Conservation (phyloP, 2,113 vertebrate genomes). For the Riparia riparia region DNA sequence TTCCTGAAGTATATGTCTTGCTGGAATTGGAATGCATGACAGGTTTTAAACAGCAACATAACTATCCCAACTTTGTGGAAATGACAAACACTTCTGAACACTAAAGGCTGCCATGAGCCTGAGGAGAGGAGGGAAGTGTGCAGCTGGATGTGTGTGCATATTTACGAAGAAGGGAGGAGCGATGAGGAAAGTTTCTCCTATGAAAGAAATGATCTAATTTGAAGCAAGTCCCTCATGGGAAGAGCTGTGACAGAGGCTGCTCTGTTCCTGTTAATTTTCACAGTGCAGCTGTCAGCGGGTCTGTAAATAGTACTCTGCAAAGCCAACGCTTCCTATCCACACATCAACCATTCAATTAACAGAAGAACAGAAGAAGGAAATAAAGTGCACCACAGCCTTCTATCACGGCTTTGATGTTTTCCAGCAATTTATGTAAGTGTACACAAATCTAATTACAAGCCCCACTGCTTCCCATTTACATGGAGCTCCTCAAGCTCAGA, state of each 20-base stretch:
- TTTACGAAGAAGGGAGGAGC: not conserved
- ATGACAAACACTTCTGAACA: not conserved
- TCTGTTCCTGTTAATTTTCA: slow-evolving; percentile 79
- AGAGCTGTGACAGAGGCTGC: slow-evolving; percentile 71
- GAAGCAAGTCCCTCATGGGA: slow-evolving; percentile 66
- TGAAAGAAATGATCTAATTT: slow-evolving; percentile 71
- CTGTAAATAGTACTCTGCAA: slow-evolving; percentile 75
- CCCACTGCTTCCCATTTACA: slow-evolving; percentile 80
- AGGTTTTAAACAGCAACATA: not conserved
- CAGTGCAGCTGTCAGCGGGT: slow-evolving; percentile 77
- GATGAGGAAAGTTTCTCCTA: slow-evolving; percentile 40
- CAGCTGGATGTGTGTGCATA: not conserved
- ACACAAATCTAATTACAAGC: slow-evolving; percentile 80
- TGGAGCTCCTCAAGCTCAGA: slow-evolving; percentile 72
- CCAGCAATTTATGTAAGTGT: slow-evolving; percentile 80
- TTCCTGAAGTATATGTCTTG: not conserved
- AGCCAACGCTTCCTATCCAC: slow-evolving; percentile 77
- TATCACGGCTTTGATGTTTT: slow-evolving; percentile 76
- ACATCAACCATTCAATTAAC: slow-evolving; percentile 82
- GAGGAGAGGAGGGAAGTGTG: not conserved
- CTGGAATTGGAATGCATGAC: not conserved
- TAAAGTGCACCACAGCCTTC: slow-evolving; percentile 74
- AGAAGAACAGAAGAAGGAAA: slow-evolving; percentile 78
- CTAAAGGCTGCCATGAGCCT: not conserved
- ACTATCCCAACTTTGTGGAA: not conserved